A percentile compares a stretch with the other conserved stretches of the same genome.
Conservation (phyloP, 2,113 vertebrate species). For the Coryphaenoides rupestris region DNA sequence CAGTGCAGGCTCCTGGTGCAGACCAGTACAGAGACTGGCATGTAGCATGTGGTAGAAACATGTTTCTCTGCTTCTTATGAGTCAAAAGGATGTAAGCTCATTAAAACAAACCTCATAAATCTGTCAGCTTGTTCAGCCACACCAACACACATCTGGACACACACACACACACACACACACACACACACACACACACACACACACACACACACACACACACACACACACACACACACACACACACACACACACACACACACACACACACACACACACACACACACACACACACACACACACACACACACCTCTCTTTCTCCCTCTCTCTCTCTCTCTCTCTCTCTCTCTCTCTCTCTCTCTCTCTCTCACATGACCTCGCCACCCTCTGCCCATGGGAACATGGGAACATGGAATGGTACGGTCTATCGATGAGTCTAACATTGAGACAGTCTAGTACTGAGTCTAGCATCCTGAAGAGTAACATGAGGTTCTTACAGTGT, state of each 20-base stretch:
- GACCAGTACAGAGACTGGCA: slow-evolving; percentile 36
- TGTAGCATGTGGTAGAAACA: slow-evolving; percentile 48
- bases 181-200: too few relatives aligned
- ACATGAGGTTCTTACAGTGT: too few relatives aligned
- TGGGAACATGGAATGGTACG: not conserved
- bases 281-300: not conserved
- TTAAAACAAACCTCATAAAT: slow-evolving; percentile 73
- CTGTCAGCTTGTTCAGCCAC: slow-evolving; percentile 68
- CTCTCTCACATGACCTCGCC: not conserved
- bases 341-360: not conserved
- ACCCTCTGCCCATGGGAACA: not conserved
- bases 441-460: too few relatives aligned
- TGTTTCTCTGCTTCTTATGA: slow-evolving; percentile 65
- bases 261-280: slow-evolving; percentile 8
- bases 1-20: too few relatives aligned
- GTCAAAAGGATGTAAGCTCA: slow-evolving; percentile 78
- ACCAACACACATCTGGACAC: slow-evolving; percentile 63
- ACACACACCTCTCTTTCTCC: not conserved
- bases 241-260: too few relatives aligned
- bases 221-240: too few relatives aligned
- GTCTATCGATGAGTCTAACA: too few relatives aligned
- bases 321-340: not conserved
- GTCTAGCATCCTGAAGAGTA: too few relatives aligned
- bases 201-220: too few relatives aligned
- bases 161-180: too few relatives aligned